These are phyloP conservation scores for Erynnis tages DNA, from an alignment of 2,888 invertebrate genomes.

Conservation along the genomic window DNA sequence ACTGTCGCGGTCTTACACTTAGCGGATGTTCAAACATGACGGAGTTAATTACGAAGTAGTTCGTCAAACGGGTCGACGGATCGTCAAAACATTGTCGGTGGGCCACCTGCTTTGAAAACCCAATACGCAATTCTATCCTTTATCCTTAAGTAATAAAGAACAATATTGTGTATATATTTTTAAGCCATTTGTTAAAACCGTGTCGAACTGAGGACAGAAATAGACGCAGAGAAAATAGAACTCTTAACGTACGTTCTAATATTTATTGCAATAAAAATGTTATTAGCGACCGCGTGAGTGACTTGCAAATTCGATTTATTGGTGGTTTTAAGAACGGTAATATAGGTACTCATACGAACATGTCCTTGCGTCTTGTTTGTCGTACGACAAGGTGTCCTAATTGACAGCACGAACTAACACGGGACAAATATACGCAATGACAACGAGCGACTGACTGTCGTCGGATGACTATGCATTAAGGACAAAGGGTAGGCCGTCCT, in stretches of 20 bases:
- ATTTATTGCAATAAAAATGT: conserved; percentile 2
- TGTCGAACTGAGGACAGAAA: conserved; percentile 31
- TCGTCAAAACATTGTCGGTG: conserved; percentile 26
- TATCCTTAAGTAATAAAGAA: conserved; percentile 16
- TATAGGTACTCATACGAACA: too few relatives aligned
- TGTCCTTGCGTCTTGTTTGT: too few relatives aligned
- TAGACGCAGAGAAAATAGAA: conserved; percentile 33
- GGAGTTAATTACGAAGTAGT: conserved; percentile 25
- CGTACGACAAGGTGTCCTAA: too few relatives aligned
- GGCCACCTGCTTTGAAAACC: conserved; percentile 13
- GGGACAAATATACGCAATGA: too few relatives aligned
- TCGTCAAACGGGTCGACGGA: conserved; percentile 29
- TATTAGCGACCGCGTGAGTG: background rate
- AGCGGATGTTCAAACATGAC: conserved; percentile 15
- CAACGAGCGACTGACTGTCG: too few relatives aligned
- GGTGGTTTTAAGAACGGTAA: too few relatives aligned
- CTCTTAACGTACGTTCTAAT: background rate
- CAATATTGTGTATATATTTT: conserved; percentile 26
- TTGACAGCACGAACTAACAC: too few relatives aligned
- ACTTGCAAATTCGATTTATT: too few relatives aligned
- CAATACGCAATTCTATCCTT: conserved; percentile 21
- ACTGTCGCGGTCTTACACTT: background rate
- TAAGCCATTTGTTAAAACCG: conserved; percentile 13
- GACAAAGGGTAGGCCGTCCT: too few relatives aligned
- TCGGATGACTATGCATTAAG: too few relatives aligned